Percentiles rank a stretch among this genome's conserved stretches.
Conservation (phyloP, 2,888 invertebrate species). For the Diloba caeruleocephala region DNA sequence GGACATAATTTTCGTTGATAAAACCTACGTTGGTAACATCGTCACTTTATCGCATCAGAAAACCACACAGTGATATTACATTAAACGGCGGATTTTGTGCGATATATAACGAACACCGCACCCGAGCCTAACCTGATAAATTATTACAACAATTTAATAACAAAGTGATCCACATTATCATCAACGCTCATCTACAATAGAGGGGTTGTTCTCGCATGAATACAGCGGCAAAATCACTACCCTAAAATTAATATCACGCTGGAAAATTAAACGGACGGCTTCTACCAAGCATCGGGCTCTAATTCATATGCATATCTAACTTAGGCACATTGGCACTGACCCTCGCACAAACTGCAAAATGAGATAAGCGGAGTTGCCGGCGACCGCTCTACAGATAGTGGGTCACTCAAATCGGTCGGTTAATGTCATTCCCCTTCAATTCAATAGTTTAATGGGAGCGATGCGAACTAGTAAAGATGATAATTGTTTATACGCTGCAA, state of each 20-base stretch:
- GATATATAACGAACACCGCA: constrained; percentile 31
- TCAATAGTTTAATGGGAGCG: constrained; percentile 60
- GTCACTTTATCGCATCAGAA: constrained; percentile 25
- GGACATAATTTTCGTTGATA: constrained; percentile 57
- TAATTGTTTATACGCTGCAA: constrained; percentile 63
- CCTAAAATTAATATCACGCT: constrained; percentile 79
- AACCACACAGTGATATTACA: constrained; percentile 34
- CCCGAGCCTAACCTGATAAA: constrained; percentile 45
- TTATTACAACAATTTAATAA: constrained; percentile 59
- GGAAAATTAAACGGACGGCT: constrained; percentile 75
- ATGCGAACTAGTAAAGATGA: constrained; percentile 63
- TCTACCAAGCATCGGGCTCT: constrained; percentile 54
- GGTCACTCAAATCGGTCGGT: constrained; percentile 63
- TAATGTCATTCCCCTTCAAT: constrained; percentile 62
- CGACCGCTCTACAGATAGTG: constrained; percentile 45
- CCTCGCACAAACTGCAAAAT: constrained; percentile 62
- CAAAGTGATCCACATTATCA: constrained; percentile 73
- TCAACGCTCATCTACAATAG: constrained; percentile 65
- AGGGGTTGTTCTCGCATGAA: constrained; percentile 67
- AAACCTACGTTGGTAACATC: constrained; percentile 35
- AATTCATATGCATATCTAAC: constrained; percentile 73
- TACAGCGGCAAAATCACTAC: constrained; percentile 71
- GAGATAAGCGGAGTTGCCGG: constrained; percentile 56
- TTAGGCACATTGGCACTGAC: constrained; percentile 70
- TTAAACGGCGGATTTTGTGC: constrained; percentile 23